phyloP scores from a whole-genome alignment of 2,113 vertebrate species.

The Trochalopteron elliotii region DNA sequence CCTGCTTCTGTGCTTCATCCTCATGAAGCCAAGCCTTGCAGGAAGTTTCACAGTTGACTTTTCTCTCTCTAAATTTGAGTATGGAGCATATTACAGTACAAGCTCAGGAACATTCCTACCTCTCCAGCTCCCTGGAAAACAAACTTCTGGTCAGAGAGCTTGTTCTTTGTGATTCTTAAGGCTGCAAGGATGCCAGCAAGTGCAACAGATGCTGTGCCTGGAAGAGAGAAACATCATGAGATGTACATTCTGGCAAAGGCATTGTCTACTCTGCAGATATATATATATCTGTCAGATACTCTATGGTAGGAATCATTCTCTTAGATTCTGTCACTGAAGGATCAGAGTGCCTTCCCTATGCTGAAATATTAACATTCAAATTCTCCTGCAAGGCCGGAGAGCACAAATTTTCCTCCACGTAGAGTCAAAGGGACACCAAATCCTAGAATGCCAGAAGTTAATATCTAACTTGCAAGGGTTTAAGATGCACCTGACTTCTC shows the following conservation, averaged over 20 bases:
- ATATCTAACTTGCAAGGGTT: neutral
- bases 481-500: neutral
- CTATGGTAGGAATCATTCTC: neutral
- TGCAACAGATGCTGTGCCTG: conserved; percentile 95
- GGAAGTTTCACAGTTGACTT: neutral
- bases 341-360: neutral
- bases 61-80: neutral
- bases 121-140: conserved; percentile 98
- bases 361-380: neutral
- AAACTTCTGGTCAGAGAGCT: conserved; percentile 89
- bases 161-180: conserved; percentile 91
- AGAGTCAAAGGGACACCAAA: neutral
- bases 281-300: neutral
- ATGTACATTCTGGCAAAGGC: neutral
- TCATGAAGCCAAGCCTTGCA: neutral
- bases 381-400: neutral
- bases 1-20: neutral
- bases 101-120: conserved; percentile 70
- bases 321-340: neutral
- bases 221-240: neutral
- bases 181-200: conserved; percentile 91
- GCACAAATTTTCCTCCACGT: neutral
- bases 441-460: neutral
- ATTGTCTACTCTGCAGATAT: neutral
- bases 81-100: neutral